phyloP scores from a whole-genome alignment of 1,140 invertebrate genomes.

The Nebria ingens region DNA sequence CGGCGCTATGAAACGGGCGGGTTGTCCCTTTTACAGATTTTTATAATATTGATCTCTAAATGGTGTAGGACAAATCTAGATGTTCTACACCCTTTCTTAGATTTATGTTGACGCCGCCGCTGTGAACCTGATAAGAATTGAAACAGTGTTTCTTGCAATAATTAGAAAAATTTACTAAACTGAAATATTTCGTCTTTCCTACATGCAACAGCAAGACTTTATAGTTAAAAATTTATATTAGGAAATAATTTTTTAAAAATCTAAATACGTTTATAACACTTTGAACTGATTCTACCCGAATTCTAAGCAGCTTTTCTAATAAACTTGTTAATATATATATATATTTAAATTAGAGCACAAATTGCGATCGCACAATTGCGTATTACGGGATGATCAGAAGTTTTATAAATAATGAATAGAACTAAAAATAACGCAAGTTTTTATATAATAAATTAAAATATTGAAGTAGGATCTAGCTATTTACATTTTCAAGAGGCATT shows the following conservation, averaged over 20 bases:
- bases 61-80: too few relatives aligned
- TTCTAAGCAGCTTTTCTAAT: background rate
- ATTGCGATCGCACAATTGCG: background rate
- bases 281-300: background rate
- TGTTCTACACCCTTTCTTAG: too few relatives aligned
- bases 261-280: background rate
- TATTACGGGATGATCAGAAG: too few relatives aligned
- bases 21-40: too few relatives aligned
- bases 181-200: background rate
- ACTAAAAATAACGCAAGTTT: background rate
- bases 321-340: background rate
- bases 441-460: conserved; percentile 1
- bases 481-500: too few relatives aligned
- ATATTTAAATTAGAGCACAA: background rate
- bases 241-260: background rate
- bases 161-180: background rate
- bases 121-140: too few relatives aligned
- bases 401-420: background rate
- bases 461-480: too few relatives aligned
- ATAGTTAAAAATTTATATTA: background rate
- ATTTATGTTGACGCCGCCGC: too few relatives aligned
- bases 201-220: background rate
- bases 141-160: background rate
- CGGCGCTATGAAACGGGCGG: too few relatives aligned
- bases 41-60: too few relatives aligned